Conservation (phyloP, 2,113 vertebrate species). For the Bothrops jararaca region DNA sequence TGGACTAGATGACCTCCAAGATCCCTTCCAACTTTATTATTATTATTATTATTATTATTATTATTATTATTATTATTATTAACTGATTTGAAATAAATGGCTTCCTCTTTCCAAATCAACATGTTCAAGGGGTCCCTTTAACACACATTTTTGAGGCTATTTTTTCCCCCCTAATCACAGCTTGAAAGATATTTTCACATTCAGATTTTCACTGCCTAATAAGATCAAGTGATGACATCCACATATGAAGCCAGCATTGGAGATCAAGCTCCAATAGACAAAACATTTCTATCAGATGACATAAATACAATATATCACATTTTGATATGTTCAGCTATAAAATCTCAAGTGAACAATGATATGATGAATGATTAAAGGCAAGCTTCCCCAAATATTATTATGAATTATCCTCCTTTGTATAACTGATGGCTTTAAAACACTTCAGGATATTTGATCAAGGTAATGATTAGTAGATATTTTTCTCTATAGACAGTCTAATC, state of each 20-base stretch:
- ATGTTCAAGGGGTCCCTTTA: background rate
- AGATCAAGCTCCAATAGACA: background rate
- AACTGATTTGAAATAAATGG: background rate
- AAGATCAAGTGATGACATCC: background rate
- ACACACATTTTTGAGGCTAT: background rate
- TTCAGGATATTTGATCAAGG: background rate
- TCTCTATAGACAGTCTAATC: background rate
- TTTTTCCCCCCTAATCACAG: background rate
- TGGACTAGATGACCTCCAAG: too few species aligned
- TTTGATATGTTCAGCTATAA: background rate
- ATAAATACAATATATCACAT: background rate
- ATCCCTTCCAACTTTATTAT: too few species aligned
- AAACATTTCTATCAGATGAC: background rate
- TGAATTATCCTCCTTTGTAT: background rate
- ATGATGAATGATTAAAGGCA: background rate
- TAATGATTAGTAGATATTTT: background rate
- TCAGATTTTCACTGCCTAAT: background rate
- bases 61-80: too few species aligned
- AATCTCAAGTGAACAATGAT: background rate
- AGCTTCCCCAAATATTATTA: background rate
- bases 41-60: too few species aligned
- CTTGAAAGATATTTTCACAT: background rate
- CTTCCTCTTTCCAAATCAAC: background rate
- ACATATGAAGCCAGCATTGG: background rate
- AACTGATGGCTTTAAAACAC: background rate